phyloP scores from a whole-genome alignment of 2,797 vertebrate genomes.

The Balearica regulorum region DNA sequence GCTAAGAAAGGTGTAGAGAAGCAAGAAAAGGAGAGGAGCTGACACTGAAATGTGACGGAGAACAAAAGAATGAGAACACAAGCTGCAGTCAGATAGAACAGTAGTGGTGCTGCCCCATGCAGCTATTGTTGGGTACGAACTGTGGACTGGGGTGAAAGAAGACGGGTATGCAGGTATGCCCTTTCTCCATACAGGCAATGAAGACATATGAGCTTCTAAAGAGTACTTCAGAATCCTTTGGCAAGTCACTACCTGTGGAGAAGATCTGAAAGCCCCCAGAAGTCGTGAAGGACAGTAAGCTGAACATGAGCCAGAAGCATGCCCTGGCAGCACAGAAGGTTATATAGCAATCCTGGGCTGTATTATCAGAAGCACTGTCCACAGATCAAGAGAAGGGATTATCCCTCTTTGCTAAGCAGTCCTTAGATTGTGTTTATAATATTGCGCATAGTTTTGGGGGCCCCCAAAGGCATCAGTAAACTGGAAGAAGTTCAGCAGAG shows the following conservation, averaged over 20 bases:
- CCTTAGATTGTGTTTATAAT: not conserved
- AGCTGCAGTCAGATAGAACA: not conserved
- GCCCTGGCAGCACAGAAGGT: not conserved
- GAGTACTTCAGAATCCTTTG: not conserved
- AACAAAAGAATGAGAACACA: not conserved
- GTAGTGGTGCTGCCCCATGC: not conserved
- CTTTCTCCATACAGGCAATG: not conserved
- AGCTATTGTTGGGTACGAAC: not conserved
- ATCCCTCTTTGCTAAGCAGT: not conserved
- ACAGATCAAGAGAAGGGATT: not conserved
- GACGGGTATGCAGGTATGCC: not conserved
- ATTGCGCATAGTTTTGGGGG: not conserved
- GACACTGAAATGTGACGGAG: not conserved
- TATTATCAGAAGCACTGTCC: not conserved
- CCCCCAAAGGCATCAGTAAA: not conserved
- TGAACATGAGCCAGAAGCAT: not conserved
- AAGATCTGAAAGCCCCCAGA: not conserved
- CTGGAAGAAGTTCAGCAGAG: not conserved
- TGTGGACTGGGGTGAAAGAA: not conserved
- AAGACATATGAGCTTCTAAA: not conserved
- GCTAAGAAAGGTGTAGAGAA: not conserved
- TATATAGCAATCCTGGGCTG: not conserved
- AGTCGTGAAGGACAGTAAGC: not conserved
- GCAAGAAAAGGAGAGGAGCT: not conserved
- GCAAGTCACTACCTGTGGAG: not conserved